Conservation (phyloP, 2,888 invertebrate species). For the Selenia dentaria region DNA sequence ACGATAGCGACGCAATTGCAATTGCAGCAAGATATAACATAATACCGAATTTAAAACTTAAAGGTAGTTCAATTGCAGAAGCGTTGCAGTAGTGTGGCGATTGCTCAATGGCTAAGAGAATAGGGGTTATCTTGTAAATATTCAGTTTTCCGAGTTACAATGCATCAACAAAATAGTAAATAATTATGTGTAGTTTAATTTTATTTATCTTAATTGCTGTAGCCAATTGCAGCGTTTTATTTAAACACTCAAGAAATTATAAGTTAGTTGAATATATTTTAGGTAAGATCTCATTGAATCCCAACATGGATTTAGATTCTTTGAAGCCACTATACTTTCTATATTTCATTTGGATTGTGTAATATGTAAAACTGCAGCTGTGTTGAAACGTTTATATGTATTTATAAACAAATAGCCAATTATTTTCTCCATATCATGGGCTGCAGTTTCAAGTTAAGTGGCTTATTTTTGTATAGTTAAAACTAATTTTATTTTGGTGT, state of each 20-base stretch:
- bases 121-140: conserved; percentile 40
- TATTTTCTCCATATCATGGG: neutral
- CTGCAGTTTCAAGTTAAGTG: conserved; percentile 7
- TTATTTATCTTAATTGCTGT: conserved; percentile 9
- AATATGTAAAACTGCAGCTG: too few species aligned
- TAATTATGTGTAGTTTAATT: conserved; percentile 10
- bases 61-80: too few species aligned
- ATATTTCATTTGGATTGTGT: too few species aligned
- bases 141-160: conserved; percentile 24
- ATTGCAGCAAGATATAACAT: too few species aligned
- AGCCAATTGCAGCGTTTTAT: conserved; percentile 8
- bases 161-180: conserved; percentile 1
- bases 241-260: conserved; percentile 5
- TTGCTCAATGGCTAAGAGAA: too few species aligned
- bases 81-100: too few species aligned
- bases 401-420: too few species aligned
- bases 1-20: too few species aligned
- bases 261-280: conserved; percentile 11
- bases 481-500: conserved; percentile 58
- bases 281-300: conserved; percentile 17
- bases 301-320: conserved; percentile 24
- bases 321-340: conserved; percentile 10
- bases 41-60: too few species aligned
- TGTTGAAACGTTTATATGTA: too few species aligned
- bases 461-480: conserved; percentile 42